These are phyloP conservation scores for Cerastoderma edule DNA, from an alignment of 2,888 invertebrate species.

Conservation along the genomic window DNA sequence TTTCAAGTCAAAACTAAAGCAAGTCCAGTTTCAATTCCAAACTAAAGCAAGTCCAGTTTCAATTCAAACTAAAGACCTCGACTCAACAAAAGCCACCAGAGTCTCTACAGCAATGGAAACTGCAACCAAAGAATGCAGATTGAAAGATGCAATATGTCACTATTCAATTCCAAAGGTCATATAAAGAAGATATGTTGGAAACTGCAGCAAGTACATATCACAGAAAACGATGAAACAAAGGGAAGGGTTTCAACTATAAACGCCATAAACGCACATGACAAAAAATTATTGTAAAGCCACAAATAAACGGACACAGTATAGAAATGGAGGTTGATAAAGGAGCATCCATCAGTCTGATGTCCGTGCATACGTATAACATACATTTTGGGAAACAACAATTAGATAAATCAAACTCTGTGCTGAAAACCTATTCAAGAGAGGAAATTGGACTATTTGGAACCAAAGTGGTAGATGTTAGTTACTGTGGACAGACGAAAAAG, in stretches of 20 bases:
- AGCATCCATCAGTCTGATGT: conserved; percentile 32
- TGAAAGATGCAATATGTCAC: conserved; percentile 1
- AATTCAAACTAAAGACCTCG: too few relatives aligned
- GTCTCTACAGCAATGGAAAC: conserved; percentile 54
- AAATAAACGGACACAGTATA: not conserved
- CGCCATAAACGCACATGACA: not conserved
- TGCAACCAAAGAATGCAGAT: conserved; percentile 18
- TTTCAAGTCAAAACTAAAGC: too few relatives aligned
- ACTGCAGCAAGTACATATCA: not conserved
- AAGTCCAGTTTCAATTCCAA: too few relatives aligned
- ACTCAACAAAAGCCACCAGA: too few relatives aligned
- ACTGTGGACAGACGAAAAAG: too few relatives aligned
- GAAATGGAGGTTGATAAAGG: conserved; percentile 50
- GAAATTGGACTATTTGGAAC: too few relatives aligned
- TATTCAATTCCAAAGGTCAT: conserved; percentile 23
- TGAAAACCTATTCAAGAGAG: too few relatives aligned
- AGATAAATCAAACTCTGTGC: too few relatives aligned
- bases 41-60: too few relatives aligned
- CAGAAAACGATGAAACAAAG: not conserved
- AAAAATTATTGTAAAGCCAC: not conserved
- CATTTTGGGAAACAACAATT: conserved; percentile 24
- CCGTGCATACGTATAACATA: not conserved
- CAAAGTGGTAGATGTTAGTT: too few relatives aligned
- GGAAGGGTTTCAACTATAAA: not conserved
- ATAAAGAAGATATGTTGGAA: conserved; percentile 7